Conservation (phyloP, 2,888 invertebrate species). For the Drosophila yooni region DNA sequence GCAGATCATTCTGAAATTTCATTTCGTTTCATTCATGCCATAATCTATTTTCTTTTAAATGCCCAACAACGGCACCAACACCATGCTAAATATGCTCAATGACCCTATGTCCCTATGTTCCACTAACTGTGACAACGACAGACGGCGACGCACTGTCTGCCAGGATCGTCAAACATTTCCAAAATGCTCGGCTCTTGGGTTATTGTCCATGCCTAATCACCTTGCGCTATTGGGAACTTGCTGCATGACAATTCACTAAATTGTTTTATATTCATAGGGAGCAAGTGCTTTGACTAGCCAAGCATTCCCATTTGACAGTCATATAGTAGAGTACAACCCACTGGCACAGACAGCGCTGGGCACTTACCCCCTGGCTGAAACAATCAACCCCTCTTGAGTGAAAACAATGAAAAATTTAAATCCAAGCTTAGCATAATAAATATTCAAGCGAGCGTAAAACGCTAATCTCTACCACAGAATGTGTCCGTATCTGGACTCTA, state of each 20-base stretch:
- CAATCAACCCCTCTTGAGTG: conserved; percentile 71
- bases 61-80: conserved; percentile 51
- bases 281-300: conserved; percentile 26
- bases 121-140: conserved; percentile 25
- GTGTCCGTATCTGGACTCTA: conserved; percentile 37
- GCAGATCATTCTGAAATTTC: conserved; percentile 80
- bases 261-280: conserved; percentile 33
- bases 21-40: conserved; percentile 73
- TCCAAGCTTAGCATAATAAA: conserved; percentile 81
- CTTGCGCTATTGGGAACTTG: conserved; percentile 31
- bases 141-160: conserved; percentile 70
- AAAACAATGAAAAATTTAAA: conserved; percentile 73
- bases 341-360: conserved; percentile 27
- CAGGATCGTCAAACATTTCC: conserved; percentile 53
- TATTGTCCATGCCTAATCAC: conserved; percentile 47
- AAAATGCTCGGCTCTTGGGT: neutral
- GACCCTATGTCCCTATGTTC: conserved; percentile 18
- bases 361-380: conserved; percentile 37
- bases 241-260: conserved; percentile 50
- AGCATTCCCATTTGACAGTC: conserved; percentile 28
- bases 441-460: conserved; percentile 85
- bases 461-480: conserved; percentile 81
- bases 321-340: conserved; percentile 12
- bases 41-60: conserved; percentile 80
- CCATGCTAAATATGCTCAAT: conserved; percentile 51